Conservation (phyloP, 2,888 invertebrate genomes). For the Lysandra coridon region DNA sequence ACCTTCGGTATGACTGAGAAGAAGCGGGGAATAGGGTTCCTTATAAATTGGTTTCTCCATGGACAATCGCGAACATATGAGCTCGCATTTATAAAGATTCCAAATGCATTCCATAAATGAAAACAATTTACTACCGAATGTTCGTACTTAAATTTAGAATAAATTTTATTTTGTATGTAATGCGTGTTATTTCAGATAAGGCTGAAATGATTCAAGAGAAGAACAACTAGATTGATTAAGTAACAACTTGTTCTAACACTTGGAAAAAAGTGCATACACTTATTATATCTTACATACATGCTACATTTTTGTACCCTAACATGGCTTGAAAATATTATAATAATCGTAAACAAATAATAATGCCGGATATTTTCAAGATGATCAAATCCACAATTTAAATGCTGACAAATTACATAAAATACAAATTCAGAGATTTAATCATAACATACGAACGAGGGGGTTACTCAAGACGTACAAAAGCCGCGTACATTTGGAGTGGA, state of each 20-base stretch:
- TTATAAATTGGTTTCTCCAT: conserved; percentile 46
- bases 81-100: conserved; percentile 75
- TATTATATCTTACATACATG: no score
- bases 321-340: no score
- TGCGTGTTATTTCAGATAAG: not conserved
- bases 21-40: conserved; percentile 43
- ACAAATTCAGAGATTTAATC: conserved; percentile 31
- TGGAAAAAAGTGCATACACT: no score
- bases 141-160: conserved; percentile 60
- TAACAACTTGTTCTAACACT: no score
- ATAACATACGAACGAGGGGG: conserved; percentile 56
- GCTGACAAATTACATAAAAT: conserved; percentile 20
- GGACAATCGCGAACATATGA: conserved; percentile 53
- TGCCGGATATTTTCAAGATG: not conserved
- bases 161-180: conserved; percentile 55
- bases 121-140: conserved; percentile 77
- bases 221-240: not conserved
- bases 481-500: conserved; percentile 68
- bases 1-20: conserved; percentile 41
- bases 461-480: conserved; percentile 59
- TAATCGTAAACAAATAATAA: not conserved
- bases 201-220: not conserved
- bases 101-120: conserved; percentile 72
- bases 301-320: no score
- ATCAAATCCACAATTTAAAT: not conserved